Evolutionary conservation across 2,113 vertebrate species (phyloP), one percentile per base, ranked within the genome.

Genomic region (Hypocryptadius cinnamomeus): DNA sequence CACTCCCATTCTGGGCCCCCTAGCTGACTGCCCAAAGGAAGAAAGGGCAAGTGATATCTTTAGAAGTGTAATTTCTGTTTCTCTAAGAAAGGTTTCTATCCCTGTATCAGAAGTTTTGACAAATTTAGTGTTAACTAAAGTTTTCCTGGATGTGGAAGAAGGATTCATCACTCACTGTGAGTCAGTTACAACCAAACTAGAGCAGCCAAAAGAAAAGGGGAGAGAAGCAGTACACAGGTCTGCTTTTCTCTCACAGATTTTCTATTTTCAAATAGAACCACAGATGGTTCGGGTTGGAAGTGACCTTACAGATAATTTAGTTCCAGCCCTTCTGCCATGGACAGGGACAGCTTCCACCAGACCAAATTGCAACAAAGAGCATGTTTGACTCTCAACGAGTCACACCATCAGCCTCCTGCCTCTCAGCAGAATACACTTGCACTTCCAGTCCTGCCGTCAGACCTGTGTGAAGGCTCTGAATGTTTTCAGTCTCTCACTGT

Each of bases 1-100:
- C 23, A 20, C 8, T 30, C 13, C 4, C 5, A 5, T 48, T 66
- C 10, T 3, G 6, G 18, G 19, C 12, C 47, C 6, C 0, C 1
- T 4, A 5, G 8, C 6, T 31, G 28, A 40, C 20, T 9, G 9
- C n/a, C 59, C 87, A 53, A 45, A 59, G 65, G 57, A 82, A 39
- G 30, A 45, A 65, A 10, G 19, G 33, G 4, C 8, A 45, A 87
- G 37, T 2, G 19, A 47, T 39, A 39, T 19, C 27, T 77, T 70
- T 8, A 70, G 27, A 63, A 42, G 37, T 2, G 5, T 18, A 4
- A 6, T 24, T 77, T 70, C 28, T 70, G 23, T 7, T 69, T 77
- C 44, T 60, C 48, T 15, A 12, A 31, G 28, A 51, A 54, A 63
- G 35, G 30, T 31, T 79, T n/a, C 53, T 44, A 13, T 15, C 31